phyloP scores from a whole-genome alignment of 2,113 vertebrate species.

The Myrmecobius fasciatus region DNA sequence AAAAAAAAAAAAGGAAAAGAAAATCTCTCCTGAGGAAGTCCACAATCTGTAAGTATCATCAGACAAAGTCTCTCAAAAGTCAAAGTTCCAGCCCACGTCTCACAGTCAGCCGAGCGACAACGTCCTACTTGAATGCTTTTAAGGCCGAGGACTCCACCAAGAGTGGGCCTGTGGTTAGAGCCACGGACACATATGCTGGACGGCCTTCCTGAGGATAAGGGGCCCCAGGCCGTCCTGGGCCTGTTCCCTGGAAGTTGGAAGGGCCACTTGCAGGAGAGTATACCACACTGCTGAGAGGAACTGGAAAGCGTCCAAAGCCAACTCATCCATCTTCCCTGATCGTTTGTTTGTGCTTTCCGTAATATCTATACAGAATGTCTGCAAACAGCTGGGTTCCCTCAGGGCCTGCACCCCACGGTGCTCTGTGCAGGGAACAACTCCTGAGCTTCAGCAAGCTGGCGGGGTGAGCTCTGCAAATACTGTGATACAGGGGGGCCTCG shows the following conservation, averaged over 20 bases:
- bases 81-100: background rate
- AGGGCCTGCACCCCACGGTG: background rate
- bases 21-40: background rate
- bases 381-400: slow-evolving; percentile 50
- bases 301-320: slow-evolving; percentile 64
- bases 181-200: background rate
- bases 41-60: background rate
- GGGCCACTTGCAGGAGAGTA: slow-evolving; percentile 28
- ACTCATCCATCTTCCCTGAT: slow-evolving; percentile 13
- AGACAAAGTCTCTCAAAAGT: background rate
- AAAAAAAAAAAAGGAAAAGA: background rate
- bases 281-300: slow-evolving; percentile 1
- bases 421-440: background rate
- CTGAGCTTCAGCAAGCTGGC: background rate
- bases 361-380: background rate
- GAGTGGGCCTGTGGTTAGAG: background rate
- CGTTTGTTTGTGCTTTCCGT: slow-evolving; percentile 25
- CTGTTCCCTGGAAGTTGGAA: slow-evolving; percentile 42
- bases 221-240: background rate
- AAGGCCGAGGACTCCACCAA: background rate
- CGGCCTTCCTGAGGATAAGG: slow-evolving; percentile 13
- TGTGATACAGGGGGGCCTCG: background rate
- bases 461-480: slow-evolving; percentile 1
- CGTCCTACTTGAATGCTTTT: background rate
- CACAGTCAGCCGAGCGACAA: background rate